These are phyloP conservation scores for Pogoniulus pusillus DNA, from an alignment of 2,797 vertebrate species.

Conservation along the genomic window DNA sequence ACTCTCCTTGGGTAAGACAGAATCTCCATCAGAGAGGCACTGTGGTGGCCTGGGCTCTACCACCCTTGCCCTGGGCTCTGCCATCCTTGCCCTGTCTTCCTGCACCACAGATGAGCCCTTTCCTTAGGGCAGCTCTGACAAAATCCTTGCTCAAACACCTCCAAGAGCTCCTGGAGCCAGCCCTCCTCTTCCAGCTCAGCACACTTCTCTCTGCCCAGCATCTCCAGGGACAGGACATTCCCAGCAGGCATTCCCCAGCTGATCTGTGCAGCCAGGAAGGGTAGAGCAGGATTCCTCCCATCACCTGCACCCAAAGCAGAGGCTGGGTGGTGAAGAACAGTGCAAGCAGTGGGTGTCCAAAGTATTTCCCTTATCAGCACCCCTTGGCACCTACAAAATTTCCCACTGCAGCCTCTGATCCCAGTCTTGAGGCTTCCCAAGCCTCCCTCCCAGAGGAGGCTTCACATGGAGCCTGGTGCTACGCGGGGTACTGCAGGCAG, in stretches of 20 bases:
- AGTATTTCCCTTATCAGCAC: neutral
- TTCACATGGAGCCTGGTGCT: fast-evolving
- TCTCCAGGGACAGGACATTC: neutral
- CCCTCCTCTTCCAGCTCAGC: neutral
- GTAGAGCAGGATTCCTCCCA: too few species aligned
- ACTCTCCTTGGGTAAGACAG: neutral
- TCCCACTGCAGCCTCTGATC: neutral
- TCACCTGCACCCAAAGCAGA: neutral
- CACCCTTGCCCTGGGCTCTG: too few species aligned
- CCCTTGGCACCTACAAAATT: neutral
- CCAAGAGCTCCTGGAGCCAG: neutral
- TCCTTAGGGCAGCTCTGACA: neutral
- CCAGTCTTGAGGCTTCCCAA: neutral
- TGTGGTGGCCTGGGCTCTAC: neutral
- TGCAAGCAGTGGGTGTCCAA: neutral
- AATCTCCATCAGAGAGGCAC: neutral
- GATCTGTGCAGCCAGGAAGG: too few species aligned
- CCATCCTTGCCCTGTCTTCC: neutral
- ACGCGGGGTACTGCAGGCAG: neutral
- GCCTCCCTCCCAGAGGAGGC: neutral
- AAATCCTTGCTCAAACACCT: neutral
- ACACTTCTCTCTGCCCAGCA: neutral
- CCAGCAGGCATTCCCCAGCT: neutral
- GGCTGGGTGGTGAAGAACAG: neutral
- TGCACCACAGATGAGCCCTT: neutral